Percentiles rank a stretch among this genome's conserved stretches.
phyloP scores from a whole-genome alignment of 2,797 vertebrate species.

The Oreortyx pictus region DNA sequence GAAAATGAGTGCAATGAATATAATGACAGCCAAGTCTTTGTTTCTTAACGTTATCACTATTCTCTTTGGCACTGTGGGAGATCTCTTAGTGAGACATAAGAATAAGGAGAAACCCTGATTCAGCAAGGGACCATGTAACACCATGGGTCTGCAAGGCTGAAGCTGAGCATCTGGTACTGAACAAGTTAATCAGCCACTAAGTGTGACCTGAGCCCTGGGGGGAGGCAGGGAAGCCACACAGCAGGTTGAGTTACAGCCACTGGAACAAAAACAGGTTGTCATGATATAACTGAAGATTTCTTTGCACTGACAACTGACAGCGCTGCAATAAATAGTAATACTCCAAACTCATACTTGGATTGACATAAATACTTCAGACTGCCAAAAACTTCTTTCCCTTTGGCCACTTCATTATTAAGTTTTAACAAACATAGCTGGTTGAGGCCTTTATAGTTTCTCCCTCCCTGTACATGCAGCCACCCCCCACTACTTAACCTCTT shows the following conservation, averaged over 20 bases:
- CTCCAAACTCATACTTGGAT: slow-evolving; percentile 34
- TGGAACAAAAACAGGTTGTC: slow-evolving; percentile 39
- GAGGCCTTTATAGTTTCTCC: not conserved
- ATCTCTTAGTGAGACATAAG: not conserved
- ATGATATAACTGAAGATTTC: slow-evolving; percentile 30
- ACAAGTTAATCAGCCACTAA: slow-evolving; percentile 9
- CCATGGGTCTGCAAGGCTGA: not conserved
- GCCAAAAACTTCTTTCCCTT: slow-evolving; percentile 23
- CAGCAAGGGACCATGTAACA: slow-evolving; percentile 31
- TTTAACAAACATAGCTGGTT: not conserved
- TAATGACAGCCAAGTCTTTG: slow-evolving; percentile 54
- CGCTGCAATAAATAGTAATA: slow-evolving; percentile 33
- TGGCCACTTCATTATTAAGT: slow-evolving; percentile 29
- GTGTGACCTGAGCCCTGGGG: not conserved
- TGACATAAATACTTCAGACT: slow-evolving; percentile 19
- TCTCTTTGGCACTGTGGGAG: slow-evolving; percentile 71
- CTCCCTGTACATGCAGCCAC: not conserved
- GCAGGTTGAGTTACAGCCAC: slow-evolving; percentile 39
- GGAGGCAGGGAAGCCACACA: slow-evolving; percentile 18
- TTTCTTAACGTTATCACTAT: slow-evolving; percentile 65
- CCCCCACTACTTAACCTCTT: not conserved
- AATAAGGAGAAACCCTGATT: slow-evolving; percentile 51
- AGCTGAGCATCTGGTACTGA: not conserved
- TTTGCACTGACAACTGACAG: slow-evolving; percentile 43
- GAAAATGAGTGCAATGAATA: slow-evolving; percentile 58